Conservation (phyloP, 35 echinoderm and acorn worm genomes). For the Apostichopus californicus region DNA sequence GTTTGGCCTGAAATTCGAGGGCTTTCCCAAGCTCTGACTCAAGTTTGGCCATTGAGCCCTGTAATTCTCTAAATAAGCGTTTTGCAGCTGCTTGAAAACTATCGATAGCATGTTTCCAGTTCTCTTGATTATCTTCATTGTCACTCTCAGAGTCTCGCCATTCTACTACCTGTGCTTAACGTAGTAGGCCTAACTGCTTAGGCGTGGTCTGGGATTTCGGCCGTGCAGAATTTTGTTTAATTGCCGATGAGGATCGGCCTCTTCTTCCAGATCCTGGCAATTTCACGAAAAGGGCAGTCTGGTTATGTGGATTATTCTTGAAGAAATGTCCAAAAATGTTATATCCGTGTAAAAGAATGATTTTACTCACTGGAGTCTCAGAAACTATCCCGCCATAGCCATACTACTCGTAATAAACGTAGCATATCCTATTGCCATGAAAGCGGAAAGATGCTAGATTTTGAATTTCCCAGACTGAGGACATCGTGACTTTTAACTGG, state of each 20-base stretch:
- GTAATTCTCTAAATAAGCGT: not conserved
- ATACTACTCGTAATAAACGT: too few relatives aligned
- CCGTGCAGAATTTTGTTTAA: not conserved
- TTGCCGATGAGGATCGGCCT: not conserved
- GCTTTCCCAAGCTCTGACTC: not conserved
- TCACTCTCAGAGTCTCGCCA: not conserved
- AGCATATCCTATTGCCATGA: too few relatives aligned
- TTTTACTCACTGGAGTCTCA: not conserved
- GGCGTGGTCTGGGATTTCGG: not conserved
- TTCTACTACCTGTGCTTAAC: not conserved
- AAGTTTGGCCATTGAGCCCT: too few relatives aligned
- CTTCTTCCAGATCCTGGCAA: too few relatives aligned
- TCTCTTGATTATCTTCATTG: not conserved
- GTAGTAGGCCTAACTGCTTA: not conserved
- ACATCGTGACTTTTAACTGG: too few relatives aligned
- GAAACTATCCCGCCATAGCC: too few relatives aligned
- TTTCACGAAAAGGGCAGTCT: not conserved
- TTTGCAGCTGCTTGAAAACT: not conserved
- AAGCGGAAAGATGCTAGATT: too few relatives aligned
- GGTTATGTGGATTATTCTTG: not conserved
- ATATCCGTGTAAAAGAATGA: not conserved
- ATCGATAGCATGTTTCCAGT: not conserved
- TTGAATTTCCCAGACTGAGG: too few relatives aligned
- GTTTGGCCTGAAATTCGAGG: not conserved
- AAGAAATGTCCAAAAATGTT: not conserved